phyloP scores from a whole-genome alignment of 2,888 invertebrate genomes.

The Dusona sp. region DNA sequence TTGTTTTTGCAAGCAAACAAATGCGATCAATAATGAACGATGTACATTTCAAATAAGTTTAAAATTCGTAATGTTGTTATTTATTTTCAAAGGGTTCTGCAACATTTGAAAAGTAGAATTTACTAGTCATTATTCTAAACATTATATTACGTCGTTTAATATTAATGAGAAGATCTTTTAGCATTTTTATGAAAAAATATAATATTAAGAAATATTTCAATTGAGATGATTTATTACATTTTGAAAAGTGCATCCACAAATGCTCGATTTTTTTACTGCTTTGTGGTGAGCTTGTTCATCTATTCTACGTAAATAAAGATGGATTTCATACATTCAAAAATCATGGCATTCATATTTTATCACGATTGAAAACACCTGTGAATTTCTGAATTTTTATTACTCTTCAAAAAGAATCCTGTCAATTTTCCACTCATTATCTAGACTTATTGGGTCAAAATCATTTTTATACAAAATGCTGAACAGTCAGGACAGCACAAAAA shows the following conservation, averaged over 20 bases:
- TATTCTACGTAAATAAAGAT: background rate
- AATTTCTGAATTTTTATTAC: too few relatives aligned
- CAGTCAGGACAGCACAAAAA: too few relatives aligned
- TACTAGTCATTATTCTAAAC: background rate
- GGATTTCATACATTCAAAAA: background rate
- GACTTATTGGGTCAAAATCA: background rate
- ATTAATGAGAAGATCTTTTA: too few relatives aligned
- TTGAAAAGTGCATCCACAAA: constrained; percentile 6
- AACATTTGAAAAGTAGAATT: background rate
- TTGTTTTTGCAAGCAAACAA: constrained; percentile 8
- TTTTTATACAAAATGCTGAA: background rate
- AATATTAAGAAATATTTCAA: background rate
- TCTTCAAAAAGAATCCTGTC: too few relatives aligned
- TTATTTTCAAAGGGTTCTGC: background rate
- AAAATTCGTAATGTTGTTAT: background rate
- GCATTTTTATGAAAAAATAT: too few relatives aligned
- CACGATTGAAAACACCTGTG: too few relatives aligned
- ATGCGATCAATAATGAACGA: background rate
- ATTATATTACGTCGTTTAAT: too few relatives aligned
- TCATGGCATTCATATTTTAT: background rate
- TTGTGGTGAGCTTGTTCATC: background rate
- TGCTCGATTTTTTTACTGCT: background rate
- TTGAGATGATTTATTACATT: background rate
- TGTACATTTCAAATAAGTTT: background rate
- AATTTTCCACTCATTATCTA: too few relatives aligned